Conservation (phyloP, 2,888 invertebrate genomes). For the Oeneis ivallda region DNA sequence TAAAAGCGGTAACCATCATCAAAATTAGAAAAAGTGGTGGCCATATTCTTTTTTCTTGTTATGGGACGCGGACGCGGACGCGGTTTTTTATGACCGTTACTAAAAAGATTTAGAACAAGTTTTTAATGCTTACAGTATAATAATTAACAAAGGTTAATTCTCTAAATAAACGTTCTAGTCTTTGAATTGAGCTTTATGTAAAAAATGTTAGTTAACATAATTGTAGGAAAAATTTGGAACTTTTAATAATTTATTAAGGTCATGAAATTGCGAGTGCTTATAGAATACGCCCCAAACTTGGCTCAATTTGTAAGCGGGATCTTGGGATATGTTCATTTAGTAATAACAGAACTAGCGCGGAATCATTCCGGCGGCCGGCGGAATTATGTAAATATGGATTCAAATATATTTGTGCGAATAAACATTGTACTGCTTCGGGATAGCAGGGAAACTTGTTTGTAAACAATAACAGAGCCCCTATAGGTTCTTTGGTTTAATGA, state of each 20-base stretch:
- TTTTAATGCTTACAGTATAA: too few relatives aligned
- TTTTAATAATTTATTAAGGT: conserved; percentile 23
- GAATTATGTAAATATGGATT: conserved; percentile 77
- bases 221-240: not conserved
- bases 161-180: too few relatives aligned
- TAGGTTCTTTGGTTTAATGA: not conserved
- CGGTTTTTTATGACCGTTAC: too few relatives aligned
- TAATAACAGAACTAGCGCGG: conserved; percentile 70
- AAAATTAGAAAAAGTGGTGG: too few relatives aligned
- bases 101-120: too few relatives aligned
- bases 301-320: conserved; percentile 79
- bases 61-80: too few relatives aligned
- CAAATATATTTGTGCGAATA: conserved; percentile 61
- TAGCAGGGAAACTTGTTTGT: conserved; percentile 14
- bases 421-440: conserved; percentile 47
- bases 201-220: not conserved
- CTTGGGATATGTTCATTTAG: conserved; percentile 81
- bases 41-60: too few relatives aligned
- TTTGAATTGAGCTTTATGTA: not conserved
- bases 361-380: conserved; percentile 63
- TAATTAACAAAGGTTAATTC: too few relatives aligned
- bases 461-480: not conserved
- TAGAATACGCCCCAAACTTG: conserved; percentile 64
- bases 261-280: conserved; percentile 29
- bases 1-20: too few relatives aligned